Percentiles rank a stretch among this genome's conserved stretches.
These are phyloP conservation scores for Euura saliciscinereae DNA, from an alignment of 1,140 invertebrate genomes.

Conservation along the genomic window DNA sequence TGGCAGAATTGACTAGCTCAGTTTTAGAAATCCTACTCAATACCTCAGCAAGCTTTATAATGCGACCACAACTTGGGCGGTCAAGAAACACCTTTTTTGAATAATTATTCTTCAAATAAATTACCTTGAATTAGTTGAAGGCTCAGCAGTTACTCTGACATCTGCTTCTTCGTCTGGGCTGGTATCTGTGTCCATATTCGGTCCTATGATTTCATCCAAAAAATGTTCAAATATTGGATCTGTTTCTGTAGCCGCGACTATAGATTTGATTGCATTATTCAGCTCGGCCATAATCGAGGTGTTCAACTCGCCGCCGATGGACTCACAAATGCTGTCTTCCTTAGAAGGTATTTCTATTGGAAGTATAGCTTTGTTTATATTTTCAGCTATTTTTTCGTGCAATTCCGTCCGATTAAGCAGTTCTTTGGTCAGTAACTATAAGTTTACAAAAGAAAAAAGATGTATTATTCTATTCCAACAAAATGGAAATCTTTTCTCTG, in stretches of 20 bases:
- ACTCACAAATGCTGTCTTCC: constrained; percentile 38
- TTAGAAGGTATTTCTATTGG: constrained; percentile 34
- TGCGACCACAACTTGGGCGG: no score
- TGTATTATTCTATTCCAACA: neutral
- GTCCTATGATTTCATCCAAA: constrained; percentile 52
- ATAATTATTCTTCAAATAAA: neutral
- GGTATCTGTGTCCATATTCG: constrained; percentile 41
- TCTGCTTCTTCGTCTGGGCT: constrained; percentile 46
- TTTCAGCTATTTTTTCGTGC: constrained; percentile 59
- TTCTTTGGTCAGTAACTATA: constrained; percentile 51
- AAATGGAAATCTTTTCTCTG: no score
- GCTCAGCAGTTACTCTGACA: constrained; percentile 1
- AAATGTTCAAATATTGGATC: constrained; percentile 59
- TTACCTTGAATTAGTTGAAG: constrained; percentile 1
- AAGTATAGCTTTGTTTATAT: constrained; percentile 57
- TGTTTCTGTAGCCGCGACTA: constrained; percentile 51
- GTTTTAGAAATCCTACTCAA: no score
- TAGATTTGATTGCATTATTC: constrained; percentile 51
- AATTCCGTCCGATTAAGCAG: constrained; percentile 54
- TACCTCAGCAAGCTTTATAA: no score
- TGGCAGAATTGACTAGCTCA: no score
- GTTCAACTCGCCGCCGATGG: constrained; percentile 35
- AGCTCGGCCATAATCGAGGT: constrained; percentile 53
- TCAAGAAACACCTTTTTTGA: no score
- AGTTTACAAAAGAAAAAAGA: constrained; percentile 15